Evolutionary conservation across 2,888 invertebrate genomes (phyloP), one percentile per base, ranked within the genome.

Genomic region (Euspilapteryx auroguttella): DNA sequence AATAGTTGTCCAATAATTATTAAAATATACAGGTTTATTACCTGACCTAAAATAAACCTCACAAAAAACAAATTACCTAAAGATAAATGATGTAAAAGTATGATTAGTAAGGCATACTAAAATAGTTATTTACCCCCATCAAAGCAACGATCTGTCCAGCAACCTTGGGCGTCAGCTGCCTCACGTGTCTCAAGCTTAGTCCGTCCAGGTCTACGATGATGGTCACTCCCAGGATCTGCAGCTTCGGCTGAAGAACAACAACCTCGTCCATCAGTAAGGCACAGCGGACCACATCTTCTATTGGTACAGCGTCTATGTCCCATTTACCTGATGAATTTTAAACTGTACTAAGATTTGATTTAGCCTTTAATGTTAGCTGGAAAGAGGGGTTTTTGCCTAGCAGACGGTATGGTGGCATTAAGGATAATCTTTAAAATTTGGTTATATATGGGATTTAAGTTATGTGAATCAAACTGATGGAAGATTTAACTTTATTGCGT

Each of bases 121-220:
- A n/a, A n/a, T n/a, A n/a, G n/a, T 26, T n/a, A 33, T 48, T 47
- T 36, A 75, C 73, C 47, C 73, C 73, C 62, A 73, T 64, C 4
- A 75, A 43, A 20, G 52, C 56, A 25, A 69, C 66, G 9, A 71
- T 64, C 38, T 71, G 71, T 10, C 50, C 39, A 2, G 71, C 71
- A 1, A 66, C 53, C 0, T 58, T 59, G 1, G 68, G 59, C 1
- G 65, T 65, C 4, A 68, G 35, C 5, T 61, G 57, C 7, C 56
- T 45, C 3, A 63, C 52, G 11, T 71, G 71, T 5, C 53, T 37
- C 21, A 71, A 32, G 24, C 52, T 56, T 4, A 73, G 41, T 0
- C 65, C 73, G 4, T 63, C 58, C 9, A 73, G 42, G 41, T 75
- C 73, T n/a, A 73, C 63, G 3, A 73, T 46, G 15, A 71, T 58